Percentiles rank a stretch among this genome's conserved stretches.
phyloP scores from a whole-genome alignment of 2,888 invertebrate genomes.

The Drosophila maculinotata region DNA sequence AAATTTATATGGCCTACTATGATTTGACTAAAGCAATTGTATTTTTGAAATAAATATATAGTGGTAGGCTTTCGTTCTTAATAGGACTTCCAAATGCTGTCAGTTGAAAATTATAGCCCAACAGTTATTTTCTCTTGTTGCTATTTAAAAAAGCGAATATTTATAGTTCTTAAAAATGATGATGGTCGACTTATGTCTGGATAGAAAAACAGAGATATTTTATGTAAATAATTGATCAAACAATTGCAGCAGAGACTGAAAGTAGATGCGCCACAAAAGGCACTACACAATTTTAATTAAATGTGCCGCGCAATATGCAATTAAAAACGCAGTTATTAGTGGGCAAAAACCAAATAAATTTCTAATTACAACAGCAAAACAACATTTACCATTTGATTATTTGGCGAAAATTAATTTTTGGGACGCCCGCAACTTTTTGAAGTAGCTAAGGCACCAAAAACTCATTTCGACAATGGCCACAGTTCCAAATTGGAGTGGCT shows the following conservation, averaged over 20 bases:
- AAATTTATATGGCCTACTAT: too few relatives aligned
- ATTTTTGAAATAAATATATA: too few relatives aligned
- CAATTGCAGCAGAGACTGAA: conserved; percentile 4
- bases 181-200: too few relatives aligned
- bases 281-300: conserved; percentile 52
- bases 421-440: conserved; percentile 27
- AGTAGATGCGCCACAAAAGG: conserved; percentile 13
- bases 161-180: neutral
- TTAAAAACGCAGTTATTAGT: conserved; percentile 69
- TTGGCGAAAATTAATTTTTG: conserved; percentile 69
- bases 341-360: conserved; percentile 74
- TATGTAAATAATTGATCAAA: conserved; percentile 12
- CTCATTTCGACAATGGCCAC: conserved; percentile 54
- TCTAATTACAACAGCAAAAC: conserved; percentile 62
- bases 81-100: too few relatives aligned
- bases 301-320: conserved; percentile 61
- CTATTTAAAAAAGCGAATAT: too few relatives aligned
- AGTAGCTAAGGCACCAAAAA: conserved; percentile 58
- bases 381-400: conserved; percentile 47
- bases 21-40: too few relatives aligned
- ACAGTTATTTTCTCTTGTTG: too few relatives aligned
- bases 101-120: too few relatives aligned
- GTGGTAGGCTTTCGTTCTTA: too few relatives aligned
- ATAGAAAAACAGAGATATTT: too few relatives aligned
- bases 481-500: conserved; percentile 60